These are phyloP conservation scores for Oxygymnocypris stewartii DNA, from an alignment of 2,113 vertebrate genomes.

Conservation along the genomic window DNA sequence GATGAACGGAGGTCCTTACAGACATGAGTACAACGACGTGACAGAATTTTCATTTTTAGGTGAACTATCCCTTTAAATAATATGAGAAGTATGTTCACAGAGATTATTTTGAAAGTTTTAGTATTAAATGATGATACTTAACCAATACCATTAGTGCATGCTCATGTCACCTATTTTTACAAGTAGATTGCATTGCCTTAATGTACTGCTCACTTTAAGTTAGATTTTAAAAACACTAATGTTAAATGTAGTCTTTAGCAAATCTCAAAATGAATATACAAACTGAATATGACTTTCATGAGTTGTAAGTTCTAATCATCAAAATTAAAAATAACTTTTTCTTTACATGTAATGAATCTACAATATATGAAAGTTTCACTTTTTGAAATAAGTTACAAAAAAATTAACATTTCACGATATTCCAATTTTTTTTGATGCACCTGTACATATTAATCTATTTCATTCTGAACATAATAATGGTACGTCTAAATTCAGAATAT, in stretches of 20 bases:
- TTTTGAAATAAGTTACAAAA: too few relatives aligned
- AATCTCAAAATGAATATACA: background rate
- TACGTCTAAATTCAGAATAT: background rate
- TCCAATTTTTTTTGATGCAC: too few relatives aligned
- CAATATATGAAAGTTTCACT: too few relatives aligned
- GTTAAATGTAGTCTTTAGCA: background rate
- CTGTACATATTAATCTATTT: background rate
- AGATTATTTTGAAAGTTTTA: background rate
- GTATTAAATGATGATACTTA: background rate
- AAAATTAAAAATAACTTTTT: too few relatives aligned
- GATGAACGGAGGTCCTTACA: too few relatives aligned
- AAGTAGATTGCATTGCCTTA: background rate
- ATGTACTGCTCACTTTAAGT: background rate
- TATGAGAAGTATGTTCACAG: background rate
- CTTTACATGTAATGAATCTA: too few relatives aligned
- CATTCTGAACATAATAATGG: background rate
- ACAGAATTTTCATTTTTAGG: background rate
- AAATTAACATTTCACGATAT: too few relatives aligned
- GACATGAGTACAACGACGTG: too few relatives aligned
- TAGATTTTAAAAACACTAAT: background rate
- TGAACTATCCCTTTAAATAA: background rate
- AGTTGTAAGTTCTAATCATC: too few relatives aligned
- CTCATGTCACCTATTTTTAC: background rate
- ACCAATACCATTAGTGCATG: background rate
- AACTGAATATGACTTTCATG: background rate